Base-by-base conservation (phyloP, 2,888 invertebrate species). In the Mimachlamys varia region DNA sequence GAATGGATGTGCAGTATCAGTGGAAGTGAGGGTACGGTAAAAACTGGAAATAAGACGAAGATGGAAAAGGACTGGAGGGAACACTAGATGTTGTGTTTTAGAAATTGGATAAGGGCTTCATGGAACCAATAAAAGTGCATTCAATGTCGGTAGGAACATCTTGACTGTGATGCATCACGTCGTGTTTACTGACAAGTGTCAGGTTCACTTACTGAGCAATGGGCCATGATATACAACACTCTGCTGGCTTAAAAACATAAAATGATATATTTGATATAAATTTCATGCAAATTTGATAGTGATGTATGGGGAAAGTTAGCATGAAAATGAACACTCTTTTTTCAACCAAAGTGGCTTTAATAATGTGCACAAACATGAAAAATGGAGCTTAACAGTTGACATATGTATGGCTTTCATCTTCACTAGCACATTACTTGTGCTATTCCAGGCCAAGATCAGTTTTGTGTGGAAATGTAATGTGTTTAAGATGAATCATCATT, bases 211-310 rank as follows among this genome's bases (percentile, higher is more conserved):
- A 76, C 33, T 33, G 12, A 76, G 76, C 27, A 76, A 12, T 22
- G 58, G 7, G 7, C 33, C 33, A 76, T 76, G 76, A 76, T 76
- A 76, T 15, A 33, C 33, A 76, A 33, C 76, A 76, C 76, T 76
- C 10, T 12, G 10, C 4, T 22, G 0, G 12, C 0, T 33, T 76
- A 27, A 76, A 76, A 76, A 76, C 27, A 10, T 1, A 33, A 76
- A 33, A 76, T 76, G 76, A 76, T 76, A 27, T 62, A 62, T 62
- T n/a, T n/a, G 1, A 62, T 62, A 62, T 62, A 76, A 76, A 76
- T 76, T 76, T 76, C 19, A 76, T 76, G 33, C 12, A 76, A 76
- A 76, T 76, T 76, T 76, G 17, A 76, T 33, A 76, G 76, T 76
- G 76, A 76, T 33, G 17, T 76, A 76, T 5, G 76, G 27, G n/a